Evolutionary conservation across 2,888 invertebrate genomes (phyloP).

Genomic region (Cinara cedri): DNA sequence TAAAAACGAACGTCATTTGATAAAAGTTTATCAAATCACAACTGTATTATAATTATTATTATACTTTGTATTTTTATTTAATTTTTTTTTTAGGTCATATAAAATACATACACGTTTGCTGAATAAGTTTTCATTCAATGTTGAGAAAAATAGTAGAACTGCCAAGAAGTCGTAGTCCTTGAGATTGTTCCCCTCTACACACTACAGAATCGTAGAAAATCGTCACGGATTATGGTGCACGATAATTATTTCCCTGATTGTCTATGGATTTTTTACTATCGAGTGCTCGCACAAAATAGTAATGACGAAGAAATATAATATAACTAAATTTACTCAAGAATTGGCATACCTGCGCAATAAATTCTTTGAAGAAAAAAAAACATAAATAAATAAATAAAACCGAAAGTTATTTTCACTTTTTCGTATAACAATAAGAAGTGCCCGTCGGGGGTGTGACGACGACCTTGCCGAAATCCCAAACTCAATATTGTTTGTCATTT

Average conservation of each 20-base stretch:
- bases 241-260: conserved; percentile 50
- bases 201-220: conserved; percentile 42
- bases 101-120: conserved; percentile 23
- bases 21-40: conserved; percentile 29
- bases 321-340: conserved; percentile 10
- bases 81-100: conserved; percentile 51
- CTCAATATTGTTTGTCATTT: conserved; percentile 40
- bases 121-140: conserved; percentile 54
- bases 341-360: neutral
- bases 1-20: conserved; percentile 30
- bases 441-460: conserved; percentile 46
- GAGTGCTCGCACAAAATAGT: neutral
- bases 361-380: conserved; percentile 3
- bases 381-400: conserved; percentile 13
- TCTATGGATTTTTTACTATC: conserved; percentile 44
- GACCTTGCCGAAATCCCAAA: conserved; percentile 48
- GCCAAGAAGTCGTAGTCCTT: conserved; percentile 51
- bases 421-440: conserved; percentile 30
- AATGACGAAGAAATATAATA: conserved; percentile 3
- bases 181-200: conserved; percentile 41
- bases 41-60: neutral
- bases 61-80: conserved; percentile 38
- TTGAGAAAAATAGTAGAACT: conserved; percentile 49
- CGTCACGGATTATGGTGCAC: conserved; percentile 50
- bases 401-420: conserved; percentile 53